These are phyloP conservation scores for Todus mexicanus DNA, from an alignment of 2,797 vertebrate species.

Conservation along the genomic window DNA sequence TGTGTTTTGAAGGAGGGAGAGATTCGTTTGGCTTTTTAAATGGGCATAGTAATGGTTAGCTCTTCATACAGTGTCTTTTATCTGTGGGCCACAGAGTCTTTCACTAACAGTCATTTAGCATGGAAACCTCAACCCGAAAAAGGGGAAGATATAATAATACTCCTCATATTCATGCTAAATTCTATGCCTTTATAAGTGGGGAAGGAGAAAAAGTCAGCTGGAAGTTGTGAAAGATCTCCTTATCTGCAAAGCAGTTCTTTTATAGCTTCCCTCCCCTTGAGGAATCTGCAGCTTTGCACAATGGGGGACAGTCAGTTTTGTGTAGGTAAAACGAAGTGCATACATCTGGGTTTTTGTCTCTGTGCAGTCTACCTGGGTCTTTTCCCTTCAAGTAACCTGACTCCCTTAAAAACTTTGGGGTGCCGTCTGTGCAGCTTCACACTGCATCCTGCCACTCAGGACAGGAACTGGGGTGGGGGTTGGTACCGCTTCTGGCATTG, in stretches of 20 bases:
- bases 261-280: background rate
- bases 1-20: background rate
- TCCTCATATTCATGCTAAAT: background rate
- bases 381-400: background rate
- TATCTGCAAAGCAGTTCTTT: background rate
- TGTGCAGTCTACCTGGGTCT: background rate
- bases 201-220: background rate
- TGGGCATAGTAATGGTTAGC: background rate
- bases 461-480: background rate
- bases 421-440: background rate
- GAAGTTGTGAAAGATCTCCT: conserved; percentile 12
- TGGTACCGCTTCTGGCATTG: background rate
- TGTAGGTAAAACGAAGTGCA: background rate
- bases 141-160: background rate
- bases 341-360: background rate
- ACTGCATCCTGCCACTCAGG: rapidly evolving
- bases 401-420: background rate
- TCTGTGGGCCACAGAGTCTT: background rate
- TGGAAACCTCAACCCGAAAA: background rate
- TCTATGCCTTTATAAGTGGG: background rate
- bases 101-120: conserved; percentile 10
- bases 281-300: background rate
- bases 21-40: background rate
- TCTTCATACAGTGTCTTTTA: background rate
- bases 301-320: background rate